Evolutionary conservation across 2,113 vertebrate genomes (phyloP).

Genomic region (Brachypodius melanocephalos): DNA sequence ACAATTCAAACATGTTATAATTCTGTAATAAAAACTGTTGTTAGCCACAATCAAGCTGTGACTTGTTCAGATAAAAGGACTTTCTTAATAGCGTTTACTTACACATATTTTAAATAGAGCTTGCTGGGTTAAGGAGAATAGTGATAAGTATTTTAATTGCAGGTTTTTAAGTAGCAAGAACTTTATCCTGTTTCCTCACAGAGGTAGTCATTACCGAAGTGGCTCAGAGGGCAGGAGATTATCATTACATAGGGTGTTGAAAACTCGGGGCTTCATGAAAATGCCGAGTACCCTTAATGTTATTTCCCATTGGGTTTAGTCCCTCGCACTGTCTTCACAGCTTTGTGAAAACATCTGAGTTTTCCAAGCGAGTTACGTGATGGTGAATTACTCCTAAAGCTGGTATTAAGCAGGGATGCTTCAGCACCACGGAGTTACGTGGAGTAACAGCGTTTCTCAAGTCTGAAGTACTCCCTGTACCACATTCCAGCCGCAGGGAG

Average conservation of each 20-base stretch:
- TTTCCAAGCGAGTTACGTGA: accelerated
- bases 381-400: neutral
- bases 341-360: neutral
- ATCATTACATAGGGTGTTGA: neutral
- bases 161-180: neutral
- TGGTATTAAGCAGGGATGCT: neutral
- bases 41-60: neutral
- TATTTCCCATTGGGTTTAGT: neutral
- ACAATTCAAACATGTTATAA: neutral
- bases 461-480: neutral
- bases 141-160: slow-evolving; percentile 22
- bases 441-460: neutral
- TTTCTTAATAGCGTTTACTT: neutral
- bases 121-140: neutral
- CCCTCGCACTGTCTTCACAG: neutral
- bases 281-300: neutral
- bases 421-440: neutral
- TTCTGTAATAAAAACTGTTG: neutral
- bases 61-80: neutral
- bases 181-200: neutral
- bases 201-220: slow-evolving; percentile 1
- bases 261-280: neutral
- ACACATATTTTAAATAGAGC: neutral
- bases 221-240: neutral
- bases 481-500: neutral